Evolutionary conservation across 2,797 vertebrate genomes (phyloP).

Genomic region (Pseudopleuronectes americanus): DNA sequence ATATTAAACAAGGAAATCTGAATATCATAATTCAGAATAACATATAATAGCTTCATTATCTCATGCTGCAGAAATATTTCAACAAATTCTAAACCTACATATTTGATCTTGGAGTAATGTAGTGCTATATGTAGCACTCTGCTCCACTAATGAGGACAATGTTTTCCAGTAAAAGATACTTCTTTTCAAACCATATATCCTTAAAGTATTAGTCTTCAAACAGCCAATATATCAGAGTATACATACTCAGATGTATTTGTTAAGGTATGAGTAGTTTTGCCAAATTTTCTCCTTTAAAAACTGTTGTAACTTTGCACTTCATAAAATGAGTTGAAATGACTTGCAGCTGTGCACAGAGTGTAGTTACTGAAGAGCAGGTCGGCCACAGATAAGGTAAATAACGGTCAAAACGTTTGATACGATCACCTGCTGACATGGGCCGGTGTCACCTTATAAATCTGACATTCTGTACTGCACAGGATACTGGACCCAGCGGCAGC

Average conservation of each 20-base stretch:
- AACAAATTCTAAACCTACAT: neutral
- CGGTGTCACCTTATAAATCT: neutral
- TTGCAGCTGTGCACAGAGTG: slow-evolving; percentile 15
- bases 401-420: neutral
- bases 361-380: neutral
- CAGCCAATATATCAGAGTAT: neutral
- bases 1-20: slow-evolving; percentile 1
- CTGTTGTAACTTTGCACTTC: slow-evolving; percentile 14
- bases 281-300: slow-evolving; percentile 3
- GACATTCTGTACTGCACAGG: neutral
- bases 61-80: slow-evolving; percentile 7
- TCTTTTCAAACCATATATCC: neutral
- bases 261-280: neutral
- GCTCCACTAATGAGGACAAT: slow-evolving; percentile 11
- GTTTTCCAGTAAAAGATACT: neutral
- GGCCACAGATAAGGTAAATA: neutral
- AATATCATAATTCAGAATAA: neutral
- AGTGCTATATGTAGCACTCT: neutral
- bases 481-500: neutral
- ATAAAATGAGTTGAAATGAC: slow-evolving; percentile 9
- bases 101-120: slow-evolving; percentile 12
- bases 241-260: neutral
- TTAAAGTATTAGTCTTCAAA: neutral
- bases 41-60: neutral
- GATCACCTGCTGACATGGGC: neutral